phyloP scores from a whole-genome alignment of 1,140 invertebrate genomes.

The Leptinotarsa lineolata region DNA sequence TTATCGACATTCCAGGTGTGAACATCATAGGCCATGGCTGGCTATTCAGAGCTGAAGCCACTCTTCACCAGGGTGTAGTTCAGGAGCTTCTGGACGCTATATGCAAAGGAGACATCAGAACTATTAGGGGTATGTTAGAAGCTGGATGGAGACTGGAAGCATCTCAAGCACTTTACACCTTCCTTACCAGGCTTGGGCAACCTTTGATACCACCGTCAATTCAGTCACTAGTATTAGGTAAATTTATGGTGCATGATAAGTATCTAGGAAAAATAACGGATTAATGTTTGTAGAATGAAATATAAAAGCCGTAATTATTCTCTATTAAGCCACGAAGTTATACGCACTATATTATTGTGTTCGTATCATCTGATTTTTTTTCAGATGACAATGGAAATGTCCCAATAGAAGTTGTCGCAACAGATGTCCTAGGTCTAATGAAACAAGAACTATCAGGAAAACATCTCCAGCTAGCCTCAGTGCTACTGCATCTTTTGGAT shows the following conservation, averaged over 20 bases:
- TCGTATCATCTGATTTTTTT: conserved; percentile 21
- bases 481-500: conserved; percentile 56
- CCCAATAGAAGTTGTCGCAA: conserved; percentile 54
- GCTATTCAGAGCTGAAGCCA: conserved; percentile 37
- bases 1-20: conserved; percentile 26
- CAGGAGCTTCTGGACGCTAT: conserved; percentile 37
- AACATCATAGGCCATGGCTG: conserved; percentile 34
- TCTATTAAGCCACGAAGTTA: too few relatives aligned
- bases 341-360: too few relatives aligned
- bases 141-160: conserved; percentile 45
- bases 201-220: conserved; percentile 57
- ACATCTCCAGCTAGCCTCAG: conserved; percentile 53
- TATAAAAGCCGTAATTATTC: too few relatives aligned
- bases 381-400: conserved; percentile 51
- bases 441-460: conserved; percentile 55
- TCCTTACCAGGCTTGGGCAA: conserved; percentile 53
- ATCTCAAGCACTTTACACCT: conserved; percentile 56
- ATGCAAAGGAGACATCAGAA: conserved; percentile 31
- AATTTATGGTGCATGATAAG: neutral
- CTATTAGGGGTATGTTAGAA: conserved; percentile 40
- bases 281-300: too few relatives aligned
- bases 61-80: conserved; percentile 35
- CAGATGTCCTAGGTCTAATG: conserved; percentile 58
- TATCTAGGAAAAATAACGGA: too few relatives aligned
- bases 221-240: conserved; percentile 58